These are phyloP conservation scores for Scrobipalpa costella DNA, from an alignment of 2,888 invertebrate genomes.

Conservation along the genomic window DNA sequence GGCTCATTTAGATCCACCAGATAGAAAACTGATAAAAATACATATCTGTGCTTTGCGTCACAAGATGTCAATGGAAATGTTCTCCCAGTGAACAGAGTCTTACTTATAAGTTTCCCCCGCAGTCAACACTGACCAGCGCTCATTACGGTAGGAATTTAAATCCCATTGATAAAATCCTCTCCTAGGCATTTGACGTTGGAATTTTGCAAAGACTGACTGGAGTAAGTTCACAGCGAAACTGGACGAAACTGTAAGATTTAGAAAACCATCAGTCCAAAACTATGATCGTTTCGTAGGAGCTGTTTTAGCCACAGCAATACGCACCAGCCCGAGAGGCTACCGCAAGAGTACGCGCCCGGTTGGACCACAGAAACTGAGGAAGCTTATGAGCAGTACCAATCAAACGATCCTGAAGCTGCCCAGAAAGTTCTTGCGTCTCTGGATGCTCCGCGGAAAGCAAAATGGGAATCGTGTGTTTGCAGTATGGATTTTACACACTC, in stretches of 20 bases:
- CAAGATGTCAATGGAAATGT: too few relatives aligned
- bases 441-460: too few relatives aligned
- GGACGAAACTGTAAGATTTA: too few relatives aligned
- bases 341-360: background rate
- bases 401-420: too few relatives aligned
- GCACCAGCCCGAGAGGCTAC: slow-evolving; percentile 3
- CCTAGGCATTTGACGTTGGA: slow-evolving; percentile 1
- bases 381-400: background rate
- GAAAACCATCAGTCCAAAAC: too few relatives aligned
- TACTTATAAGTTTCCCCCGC: background rate
- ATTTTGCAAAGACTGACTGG: slow-evolving; percentile 12
- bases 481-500: too few relatives aligned
- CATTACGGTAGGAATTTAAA: background rate
- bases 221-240: too few relatives aligned
- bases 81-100: background rate
- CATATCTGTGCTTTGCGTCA: too few relatives aligned
- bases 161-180: background rate
- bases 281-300: too few relatives aligned
- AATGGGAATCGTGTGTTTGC: slow-evolving; percentile 15
- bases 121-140: slow-evolving; percentile 14
- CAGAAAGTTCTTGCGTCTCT: background rate
- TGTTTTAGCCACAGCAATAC: background rate
- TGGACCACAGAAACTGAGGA: background rate
- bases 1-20: too few relatives aligned
- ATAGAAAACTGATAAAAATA: too few relatives aligned